A percentile compares a stretch with the other conserved stretches of the same genome.
phyloP scores from a whole-genome alignment of 1,140 invertebrate genomes.

The Drosophila subobscura region DNA sequence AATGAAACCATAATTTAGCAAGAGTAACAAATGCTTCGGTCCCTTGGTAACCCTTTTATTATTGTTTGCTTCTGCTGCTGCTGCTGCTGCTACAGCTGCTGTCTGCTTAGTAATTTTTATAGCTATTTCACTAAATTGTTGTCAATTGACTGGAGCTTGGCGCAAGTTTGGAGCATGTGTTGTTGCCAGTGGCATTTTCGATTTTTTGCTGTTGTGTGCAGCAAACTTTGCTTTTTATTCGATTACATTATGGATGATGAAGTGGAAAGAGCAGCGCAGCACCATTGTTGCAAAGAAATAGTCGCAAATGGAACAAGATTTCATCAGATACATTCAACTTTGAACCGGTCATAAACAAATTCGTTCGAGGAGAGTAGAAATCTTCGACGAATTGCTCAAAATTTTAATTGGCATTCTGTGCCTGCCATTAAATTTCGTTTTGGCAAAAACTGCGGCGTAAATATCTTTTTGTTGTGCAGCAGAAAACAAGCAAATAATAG shows the following conservation, averaged over 20 bases:
- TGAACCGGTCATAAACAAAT: constrained; percentile 37
- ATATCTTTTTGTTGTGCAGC: constrained; percentile 28
- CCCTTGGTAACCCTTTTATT: too few relatives aligned
- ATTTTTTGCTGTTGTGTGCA: constrained; percentile 2
- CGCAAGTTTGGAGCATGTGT: constrained; percentile 48
- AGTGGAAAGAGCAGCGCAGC: constrained; percentile 3
- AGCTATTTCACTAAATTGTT: constrained; percentile 64
- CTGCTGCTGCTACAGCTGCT: constrained; percentile 10
- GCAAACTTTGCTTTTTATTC: constrained; percentile 27
- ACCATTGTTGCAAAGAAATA: constrained; percentile 23
- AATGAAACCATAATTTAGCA: too few relatives aligned
- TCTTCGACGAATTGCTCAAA: constrained; percentile 30
- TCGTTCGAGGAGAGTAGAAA: constrained; percentile 15
- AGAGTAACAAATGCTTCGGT: too few relatives aligned
- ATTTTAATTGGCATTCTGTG: constrained; percentile 38
- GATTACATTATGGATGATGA: constrained; percentile 33
- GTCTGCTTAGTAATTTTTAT: constrained; percentile 56
- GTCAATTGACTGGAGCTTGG: constrained; percentile 60
- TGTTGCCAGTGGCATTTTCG: constrained; percentile 26
- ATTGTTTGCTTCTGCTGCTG: constrained; percentile 2
- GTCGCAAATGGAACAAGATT: constrained; percentile 1
- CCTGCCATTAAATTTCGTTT: constrained; percentile 28
- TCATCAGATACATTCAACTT: constrained; percentile 36
- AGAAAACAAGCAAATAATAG: constrained; percentile 6
- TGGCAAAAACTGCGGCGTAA: constrained; percentile 39